Evolutionary conservation across 1,140 invertebrate species (phyloP).

Genomic region (Watersipora subatra): DNA sequence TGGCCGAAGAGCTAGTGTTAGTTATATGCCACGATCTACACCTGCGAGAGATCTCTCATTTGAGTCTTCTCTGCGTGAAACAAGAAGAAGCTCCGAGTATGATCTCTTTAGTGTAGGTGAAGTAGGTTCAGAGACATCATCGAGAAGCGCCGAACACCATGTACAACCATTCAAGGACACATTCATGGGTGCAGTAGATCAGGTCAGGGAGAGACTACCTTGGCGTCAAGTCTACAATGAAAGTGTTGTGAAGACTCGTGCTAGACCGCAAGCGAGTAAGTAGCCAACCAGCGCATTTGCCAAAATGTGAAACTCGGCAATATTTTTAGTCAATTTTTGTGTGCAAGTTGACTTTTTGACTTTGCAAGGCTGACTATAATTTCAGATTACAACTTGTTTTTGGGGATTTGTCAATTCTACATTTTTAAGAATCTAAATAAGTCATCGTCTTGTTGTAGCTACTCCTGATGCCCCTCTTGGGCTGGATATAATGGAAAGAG

Average conservation of each 20-base stretch:
- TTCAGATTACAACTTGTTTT: too few relatives aligned
- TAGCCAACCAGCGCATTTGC: too few relatives aligned
- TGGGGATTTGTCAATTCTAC: too few relatives aligned
- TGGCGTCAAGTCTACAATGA: neutral
- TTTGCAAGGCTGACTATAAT: too few relatives aligned
- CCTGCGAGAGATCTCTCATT: neutral
- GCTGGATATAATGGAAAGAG: slow-evolving; percentile 72
- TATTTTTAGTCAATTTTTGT: too few relatives aligned
- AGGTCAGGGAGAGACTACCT: neutral
- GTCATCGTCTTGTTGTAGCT: too few relatives aligned
- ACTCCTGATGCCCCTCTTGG: slow-evolving; percentile 64
- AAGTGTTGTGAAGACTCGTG: neutral
- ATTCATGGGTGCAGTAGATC: neutral
- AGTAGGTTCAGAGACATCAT: too few relatives aligned
- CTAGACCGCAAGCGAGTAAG: neutral
- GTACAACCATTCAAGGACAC: neutral
- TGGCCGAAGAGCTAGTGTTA: neutral
- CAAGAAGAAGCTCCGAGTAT: neutral
- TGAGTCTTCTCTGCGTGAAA: neutral
- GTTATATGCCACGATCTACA: neutral
- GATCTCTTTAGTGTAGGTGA: too few relatives aligned
- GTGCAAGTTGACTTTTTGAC: too few relatives aligned
- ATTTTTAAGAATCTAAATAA: too few relatives aligned
- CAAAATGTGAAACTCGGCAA: too few relatives aligned
- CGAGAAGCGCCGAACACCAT: neutral